These are phyloP conservation scores for Tachuris rubrigastra DNA, from an alignment of 2,113 vertebrate genomes.

Conservation along the genomic window DNA sequence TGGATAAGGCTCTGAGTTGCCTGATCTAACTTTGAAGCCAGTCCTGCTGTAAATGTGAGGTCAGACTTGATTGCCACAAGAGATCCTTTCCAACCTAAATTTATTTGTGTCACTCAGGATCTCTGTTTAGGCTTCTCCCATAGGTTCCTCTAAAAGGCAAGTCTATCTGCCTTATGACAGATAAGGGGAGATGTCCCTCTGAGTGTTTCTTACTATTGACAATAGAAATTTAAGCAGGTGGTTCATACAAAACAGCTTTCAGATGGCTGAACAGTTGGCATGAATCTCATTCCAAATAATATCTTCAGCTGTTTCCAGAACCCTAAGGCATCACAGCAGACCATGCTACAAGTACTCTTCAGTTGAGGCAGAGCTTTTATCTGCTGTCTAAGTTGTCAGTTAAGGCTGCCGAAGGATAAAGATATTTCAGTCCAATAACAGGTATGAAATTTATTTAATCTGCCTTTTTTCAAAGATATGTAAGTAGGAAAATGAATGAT, in stretches of 20 bases:
- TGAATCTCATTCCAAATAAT: neutral
- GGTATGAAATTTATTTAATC: neutral
- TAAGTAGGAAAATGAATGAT: neutral
- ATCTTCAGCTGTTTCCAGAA: neutral
- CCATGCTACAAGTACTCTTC: neutral
- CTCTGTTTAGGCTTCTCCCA: neutral
- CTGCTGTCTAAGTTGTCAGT: neutral
- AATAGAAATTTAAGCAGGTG: neutral
- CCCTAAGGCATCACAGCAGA: neutral
- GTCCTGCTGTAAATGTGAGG: neutral
- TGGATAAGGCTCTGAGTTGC: neutral
- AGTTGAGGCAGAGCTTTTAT: neutral
- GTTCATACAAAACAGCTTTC: neutral
- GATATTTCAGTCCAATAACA: neutral
- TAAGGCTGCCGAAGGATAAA: neutral
- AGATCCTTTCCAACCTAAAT: neutral
- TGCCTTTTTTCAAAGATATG: neutral
- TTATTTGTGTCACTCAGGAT: neutral
- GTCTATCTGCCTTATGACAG: neutral
- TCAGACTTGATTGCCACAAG: neutral
- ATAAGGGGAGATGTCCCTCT: neutral
- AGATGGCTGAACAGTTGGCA: neutral
- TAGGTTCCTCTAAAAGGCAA: neutral
- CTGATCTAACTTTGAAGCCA: neutral
- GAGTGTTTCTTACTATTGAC: neutral